Conservation (phyloP, 2,113 vertebrate genomes). For the Equus przewalskii region DNA sequence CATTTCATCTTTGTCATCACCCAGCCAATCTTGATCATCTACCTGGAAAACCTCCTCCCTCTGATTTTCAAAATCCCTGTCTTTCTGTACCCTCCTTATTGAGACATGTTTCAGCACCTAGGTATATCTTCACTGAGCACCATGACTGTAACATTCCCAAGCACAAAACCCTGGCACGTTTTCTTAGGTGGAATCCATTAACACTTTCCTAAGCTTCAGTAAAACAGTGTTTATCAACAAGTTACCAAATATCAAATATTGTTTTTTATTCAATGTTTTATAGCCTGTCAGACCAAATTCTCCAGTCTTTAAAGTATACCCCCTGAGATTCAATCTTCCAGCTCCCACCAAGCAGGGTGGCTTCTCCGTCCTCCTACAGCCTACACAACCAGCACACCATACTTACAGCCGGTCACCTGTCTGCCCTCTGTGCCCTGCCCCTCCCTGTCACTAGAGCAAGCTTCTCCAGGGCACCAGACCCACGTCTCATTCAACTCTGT, state of each 20-base stretch:
- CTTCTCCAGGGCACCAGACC: neutral
- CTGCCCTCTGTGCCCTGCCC: neutral
- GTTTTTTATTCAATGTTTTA: neutral
- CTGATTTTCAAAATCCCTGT: neutral
- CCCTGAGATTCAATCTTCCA: neutral
- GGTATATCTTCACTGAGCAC: neutral
- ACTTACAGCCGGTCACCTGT: rapidly evolving
- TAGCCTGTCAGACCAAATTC: neutral
- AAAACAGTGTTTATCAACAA: neutral
- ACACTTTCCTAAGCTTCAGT: neutral
- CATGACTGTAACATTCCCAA: neutral
- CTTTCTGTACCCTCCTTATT: rapidly evolving
- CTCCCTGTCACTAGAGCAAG: neutral
- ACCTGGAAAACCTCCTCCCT: neutral
- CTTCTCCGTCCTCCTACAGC: neutral
- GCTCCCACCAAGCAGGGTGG: neutral
- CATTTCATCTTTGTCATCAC: too few relatives aligned
- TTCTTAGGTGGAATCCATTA: neutral
- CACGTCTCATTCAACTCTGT: rapidly evolving
- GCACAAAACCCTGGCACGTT: rapidly evolving
- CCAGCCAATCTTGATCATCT: too few relatives aligned
- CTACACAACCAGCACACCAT: too few relatives aligned
- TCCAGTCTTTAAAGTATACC: neutral
- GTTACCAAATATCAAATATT: neutral
- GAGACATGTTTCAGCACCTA: neutral